Conservation (phyloP, 2,888 invertebrate species). For the Cataglyphis altisquamis region DNA sequence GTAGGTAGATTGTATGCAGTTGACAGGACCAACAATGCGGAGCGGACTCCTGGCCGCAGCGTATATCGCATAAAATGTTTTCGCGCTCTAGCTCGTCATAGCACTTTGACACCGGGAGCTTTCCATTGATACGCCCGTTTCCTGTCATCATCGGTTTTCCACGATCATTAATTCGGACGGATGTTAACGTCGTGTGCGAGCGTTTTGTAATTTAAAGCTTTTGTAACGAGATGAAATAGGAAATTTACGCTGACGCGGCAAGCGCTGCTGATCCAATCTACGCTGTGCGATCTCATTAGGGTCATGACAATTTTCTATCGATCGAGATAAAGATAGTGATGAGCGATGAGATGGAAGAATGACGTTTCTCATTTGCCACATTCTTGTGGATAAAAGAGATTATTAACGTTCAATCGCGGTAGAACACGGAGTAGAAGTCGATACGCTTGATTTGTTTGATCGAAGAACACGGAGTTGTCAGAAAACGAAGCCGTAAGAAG, state of each 20-base stretch:
- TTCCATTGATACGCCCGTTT: constrained; percentile 56
- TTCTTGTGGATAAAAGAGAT: not conserved
- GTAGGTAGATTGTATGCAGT: constrained; percentile 67
- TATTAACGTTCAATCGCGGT: too few species aligned
- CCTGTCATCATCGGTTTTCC: constrained; percentile 57
- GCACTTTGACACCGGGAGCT: constrained; percentile 50
- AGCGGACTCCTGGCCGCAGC: constrained; percentile 76
- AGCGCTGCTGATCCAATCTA: not conserved
- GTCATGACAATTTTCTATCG: not conserved
- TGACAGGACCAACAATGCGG: constrained; percentile 80
- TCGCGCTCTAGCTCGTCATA: constrained; percentile 57
- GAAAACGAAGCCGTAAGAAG: constrained; percentile 35
- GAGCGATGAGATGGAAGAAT: not conserved
- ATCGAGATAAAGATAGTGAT: not conserved
- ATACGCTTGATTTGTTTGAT: constrained; percentile 30
- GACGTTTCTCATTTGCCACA: not conserved
- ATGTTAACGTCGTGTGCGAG: constrained; percentile 43
- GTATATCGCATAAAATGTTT: constrained; percentile 79
- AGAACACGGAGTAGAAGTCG: not conserved
- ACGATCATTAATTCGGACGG: constrained; percentile 43
- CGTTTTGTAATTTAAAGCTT: constrained; percentile 47
- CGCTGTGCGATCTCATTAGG: not conserved
- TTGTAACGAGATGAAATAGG: constrained; percentile 56
- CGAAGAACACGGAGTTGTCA: constrained; percentile 3
- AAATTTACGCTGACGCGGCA: constrained; percentile 40